Percentiles rank a stretch among this genome's conserved stretches.
phyloP scores from a whole-genome alignment of 2,888 invertebrate species.

The Rapana venosa region DNA sequence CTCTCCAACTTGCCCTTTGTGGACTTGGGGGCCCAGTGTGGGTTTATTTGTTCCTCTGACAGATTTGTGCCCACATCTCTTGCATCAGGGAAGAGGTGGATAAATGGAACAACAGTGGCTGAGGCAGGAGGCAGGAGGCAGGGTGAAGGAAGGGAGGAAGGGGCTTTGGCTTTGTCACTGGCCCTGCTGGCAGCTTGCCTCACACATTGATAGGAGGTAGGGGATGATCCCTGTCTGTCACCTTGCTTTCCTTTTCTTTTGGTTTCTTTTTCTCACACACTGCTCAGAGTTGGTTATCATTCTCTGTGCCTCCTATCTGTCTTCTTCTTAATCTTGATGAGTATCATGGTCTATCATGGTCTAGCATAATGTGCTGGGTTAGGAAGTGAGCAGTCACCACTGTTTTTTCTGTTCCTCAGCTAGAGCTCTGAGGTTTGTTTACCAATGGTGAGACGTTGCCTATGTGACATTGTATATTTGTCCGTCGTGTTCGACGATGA shows the following conservation, averaged over 20 bases:
- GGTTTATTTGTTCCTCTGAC: conserved; percentile 44
- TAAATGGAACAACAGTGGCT: conserved; percentile 42
- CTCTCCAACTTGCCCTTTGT: conserved; percentile 13
- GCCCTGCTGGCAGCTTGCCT: too few species aligned
- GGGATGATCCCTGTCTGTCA: background rate
- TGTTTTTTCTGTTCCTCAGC: too few species aligned
- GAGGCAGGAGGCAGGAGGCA: conserved; percentile 2
- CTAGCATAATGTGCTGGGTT: too few species aligned
- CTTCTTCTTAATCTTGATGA: background rate
- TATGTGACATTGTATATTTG: too few species aligned
- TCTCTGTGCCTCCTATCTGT: background rate
- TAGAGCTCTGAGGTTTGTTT: too few species aligned
- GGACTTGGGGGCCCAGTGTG: background rate
- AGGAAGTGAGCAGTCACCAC: too few species aligned
- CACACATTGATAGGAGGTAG: too few species aligned
- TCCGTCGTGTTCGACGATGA: too few species aligned
- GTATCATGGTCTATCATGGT: background rate
- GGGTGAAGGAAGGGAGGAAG: background rate
- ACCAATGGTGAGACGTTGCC: too few species aligned
- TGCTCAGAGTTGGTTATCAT: background rate
- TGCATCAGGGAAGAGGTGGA: conserved; percentile 34
- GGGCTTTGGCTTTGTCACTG: conserved; percentile 37
- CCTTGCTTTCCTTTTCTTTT: background rate
- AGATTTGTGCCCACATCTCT: conserved; percentile 38
- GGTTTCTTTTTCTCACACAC: background rate